These are phyloP conservation scores for Nowickia ferox DNA, from an alignment of 2,888 invertebrate genomes.

Conservation along the genomic window DNA sequence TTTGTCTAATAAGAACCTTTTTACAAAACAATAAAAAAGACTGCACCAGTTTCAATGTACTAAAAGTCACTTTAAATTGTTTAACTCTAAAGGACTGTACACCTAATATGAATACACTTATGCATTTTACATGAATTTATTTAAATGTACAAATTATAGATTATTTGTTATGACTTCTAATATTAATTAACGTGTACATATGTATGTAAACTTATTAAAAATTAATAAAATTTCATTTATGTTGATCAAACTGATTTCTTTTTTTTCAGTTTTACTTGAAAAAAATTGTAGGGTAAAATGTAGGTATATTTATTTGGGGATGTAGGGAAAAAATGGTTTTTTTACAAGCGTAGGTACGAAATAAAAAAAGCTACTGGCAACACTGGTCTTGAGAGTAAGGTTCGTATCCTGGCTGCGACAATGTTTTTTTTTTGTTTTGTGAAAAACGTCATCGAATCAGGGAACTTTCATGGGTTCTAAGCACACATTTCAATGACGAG, in stretches of 20 bases:
- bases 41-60: conserved; percentile 26
- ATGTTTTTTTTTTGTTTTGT: too few relatives aligned
- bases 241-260: background rate
- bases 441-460: too few relatives aligned
- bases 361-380: background rate
- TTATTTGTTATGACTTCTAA: too few relatives aligned
- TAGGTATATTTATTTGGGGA: too few relatives aligned
- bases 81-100: too few relatives aligned
- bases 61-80: conserved; percentile 15
- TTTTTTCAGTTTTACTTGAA: background rate
- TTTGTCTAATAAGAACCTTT: too few relatives aligned
- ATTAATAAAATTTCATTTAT: background rate
- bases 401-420: too few relatives aligned
- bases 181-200: too few relatives aligned
- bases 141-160: background rate
- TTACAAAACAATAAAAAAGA: conserved; percentile 6
- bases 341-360: background rate
- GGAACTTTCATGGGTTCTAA: too few relatives aligned
- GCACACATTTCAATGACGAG: too few relatives aligned
- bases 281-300: background rate
- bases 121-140: conserved; percentile 2
- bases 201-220: too few relatives aligned
- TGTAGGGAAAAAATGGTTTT: background rate
- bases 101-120: background rate
- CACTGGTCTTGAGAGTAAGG: too few relatives aligned